A percentile compares a stretch with the other conserved stretches of the same genome.
Conservation (phyloP, 2,888 invertebrate genomes). For the Spicauda simplicius region DNA sequence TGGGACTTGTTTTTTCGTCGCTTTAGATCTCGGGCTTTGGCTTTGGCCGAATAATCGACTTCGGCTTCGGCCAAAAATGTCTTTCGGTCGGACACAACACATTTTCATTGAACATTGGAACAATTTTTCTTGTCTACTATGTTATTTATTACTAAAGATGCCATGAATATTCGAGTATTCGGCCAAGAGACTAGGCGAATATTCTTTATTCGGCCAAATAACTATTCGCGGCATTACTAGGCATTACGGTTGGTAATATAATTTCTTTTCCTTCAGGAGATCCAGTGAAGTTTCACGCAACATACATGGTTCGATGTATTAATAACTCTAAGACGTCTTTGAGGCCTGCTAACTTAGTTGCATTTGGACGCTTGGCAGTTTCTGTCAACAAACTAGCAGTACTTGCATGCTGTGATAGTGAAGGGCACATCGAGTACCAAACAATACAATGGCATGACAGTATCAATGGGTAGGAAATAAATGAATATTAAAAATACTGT, state of each 20-base stretch:
- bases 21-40: no score
- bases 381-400: constrained; percentile 91
- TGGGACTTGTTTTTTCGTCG: no score
- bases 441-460: constrained; percentile 85
- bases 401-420: constrained; percentile 83
- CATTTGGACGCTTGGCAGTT: constrained; percentile 89
- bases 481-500: neutral
- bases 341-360: constrained; percentile 84
- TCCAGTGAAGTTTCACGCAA: constrained; percentile 91
- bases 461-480: constrained; percentile 50
- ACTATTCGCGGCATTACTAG: no score
- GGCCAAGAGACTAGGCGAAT: no score
- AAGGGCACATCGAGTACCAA: constrained; percentile 79
- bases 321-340: constrained; percentile 70
- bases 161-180: no score
- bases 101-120: no score
- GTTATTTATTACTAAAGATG: no score
- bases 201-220: no score
- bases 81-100: no score
- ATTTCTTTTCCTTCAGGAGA: constrained; percentile 86
- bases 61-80: no score
- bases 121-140: no score
- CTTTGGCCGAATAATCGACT: no score
- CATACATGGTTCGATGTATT: constrained; percentile 90
- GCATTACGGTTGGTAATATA: neutral